Evolutionary conservation across 2,797 vertebrate genomes (phyloP).

Genomic region (Odontamblyopus lacepedii): DNA sequence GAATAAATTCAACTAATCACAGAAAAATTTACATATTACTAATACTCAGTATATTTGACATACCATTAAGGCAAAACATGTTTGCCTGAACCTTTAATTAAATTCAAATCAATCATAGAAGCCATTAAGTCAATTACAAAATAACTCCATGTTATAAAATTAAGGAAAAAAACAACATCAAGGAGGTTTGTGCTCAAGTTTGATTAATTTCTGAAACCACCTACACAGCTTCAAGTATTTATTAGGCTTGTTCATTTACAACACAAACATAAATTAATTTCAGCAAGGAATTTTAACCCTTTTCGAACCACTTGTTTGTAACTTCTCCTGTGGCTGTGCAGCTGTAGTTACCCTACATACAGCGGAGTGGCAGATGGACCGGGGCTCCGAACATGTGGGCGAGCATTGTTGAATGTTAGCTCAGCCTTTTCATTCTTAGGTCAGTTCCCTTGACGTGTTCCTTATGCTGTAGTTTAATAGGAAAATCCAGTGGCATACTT

Average conservation of each 20-base stretch:
- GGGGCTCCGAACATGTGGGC: constrained; percentile 16
- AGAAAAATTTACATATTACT: neutral
- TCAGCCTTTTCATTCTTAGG: constrained; percentile 15
- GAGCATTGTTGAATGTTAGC: constrained; percentile 30
- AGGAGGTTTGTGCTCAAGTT: neutral
- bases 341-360: constrained; percentile 14
- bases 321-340: constrained; percentile 40
- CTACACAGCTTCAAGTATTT: constrained; percentile 22
- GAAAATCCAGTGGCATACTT: constrained; percentile 26
- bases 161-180: neutral
- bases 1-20: neutral
- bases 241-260: constrained; percentile 27
- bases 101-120: neutral
- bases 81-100: neutral
- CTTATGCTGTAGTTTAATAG: constrained; percentile 10
- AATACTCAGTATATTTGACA: too few relatives aligned
- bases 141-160: neutral
- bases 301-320: constrained; percentile 11
- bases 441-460: constrained; percentile 20
- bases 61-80: neutral
- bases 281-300: constrained; percentile 18
- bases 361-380: constrained; percentile 40
- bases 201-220: constrained; percentile 16
- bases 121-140: neutral
- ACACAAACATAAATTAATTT: constrained; percentile 34